Evolutionary conservation across 2,797 vertebrate genomes (phyloP).

Genomic region (Avahi laniger): DNA sequence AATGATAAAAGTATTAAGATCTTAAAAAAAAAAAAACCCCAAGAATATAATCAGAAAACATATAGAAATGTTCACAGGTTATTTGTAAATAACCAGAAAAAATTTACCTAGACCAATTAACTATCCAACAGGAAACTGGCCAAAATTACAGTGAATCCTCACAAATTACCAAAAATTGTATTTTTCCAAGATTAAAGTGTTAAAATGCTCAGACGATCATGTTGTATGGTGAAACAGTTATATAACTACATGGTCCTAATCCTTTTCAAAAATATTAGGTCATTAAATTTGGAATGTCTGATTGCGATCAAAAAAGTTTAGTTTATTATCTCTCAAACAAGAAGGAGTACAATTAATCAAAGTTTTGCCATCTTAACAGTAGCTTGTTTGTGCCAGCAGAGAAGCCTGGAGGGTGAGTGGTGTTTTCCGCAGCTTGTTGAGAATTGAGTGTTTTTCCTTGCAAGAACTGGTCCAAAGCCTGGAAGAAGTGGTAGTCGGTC

Average conservation of each 20-base stretch:
- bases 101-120: neutral
- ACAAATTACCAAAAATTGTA: neutral
- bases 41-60: neutral
- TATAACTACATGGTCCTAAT: neutral
- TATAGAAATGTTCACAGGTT: neutral
- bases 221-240: neutral
- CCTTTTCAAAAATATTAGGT: neutral
- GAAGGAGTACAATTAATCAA: too few relatives aligned
- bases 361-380: too few relatives aligned
- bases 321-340: too few relatives aligned
- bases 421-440: too few relatives aligned
- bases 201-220: neutral
- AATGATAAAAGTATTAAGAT: neutral
- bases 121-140: neutral
- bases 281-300: too few relatives aligned
- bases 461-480: too few relatives aligned
- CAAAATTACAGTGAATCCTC: neutral
- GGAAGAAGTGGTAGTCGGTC: too few relatives aligned
- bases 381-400: too few relatives aligned
- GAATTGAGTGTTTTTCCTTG: too few relatives aligned
- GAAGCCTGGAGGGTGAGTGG: too few relatives aligned
- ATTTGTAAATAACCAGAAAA: slow-evolving; percentile 16
- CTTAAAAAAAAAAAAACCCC: neutral
- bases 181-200: neutral
- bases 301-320: too few relatives aligned